Base-by-base conservation (phyloP, 1,140 invertebrate species). In the roundworm (Caenorhabditis elegans) region DNA sequence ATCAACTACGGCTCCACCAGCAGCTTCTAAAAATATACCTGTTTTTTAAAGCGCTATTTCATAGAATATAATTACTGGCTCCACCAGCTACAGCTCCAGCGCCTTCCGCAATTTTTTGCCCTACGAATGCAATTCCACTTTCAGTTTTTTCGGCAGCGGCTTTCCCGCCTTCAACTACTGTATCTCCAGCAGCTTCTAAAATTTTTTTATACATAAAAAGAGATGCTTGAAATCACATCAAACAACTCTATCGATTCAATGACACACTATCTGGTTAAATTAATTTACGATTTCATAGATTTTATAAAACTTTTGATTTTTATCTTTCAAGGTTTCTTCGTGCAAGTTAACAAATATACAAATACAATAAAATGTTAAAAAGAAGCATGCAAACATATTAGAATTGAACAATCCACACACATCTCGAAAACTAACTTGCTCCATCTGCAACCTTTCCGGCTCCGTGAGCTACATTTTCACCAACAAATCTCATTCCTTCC, bases 171-270 rank as follows among this genome's bases (percentile, higher is more conserved):
- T 79, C 51, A 19, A 31, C 60, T 28, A 80, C 60, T 17, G 79
- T 75, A 24, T 80, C 46, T 76, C 80, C 80, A 36, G 49, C 80
- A 10, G 31, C 26, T n/a, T 81, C 60, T 70, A 24, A 2, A 70
- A 70, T 43, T 43, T 43, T 43, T 43, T 5, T 43, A n/a, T n/a
- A n/a, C n/a, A n/a, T n/a, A n/a, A n/a, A n/a, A n/a, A n/a, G n/a
- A n/a, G n/a, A n/a, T n/a, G n/a, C n/a, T n/a, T n/a, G n/a, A n/a
- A n/a, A n/a, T n/a, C n/a, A n/a, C n/a, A n/a, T n/a, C n/a, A n/a
- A n/a, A n/a, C n/a, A n/a, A n/a, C n/a, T n/a, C n/a, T n/a, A n/a
- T n/a, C n/a, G n/a, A n/a, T n/a, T n/a, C n/a, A n/a, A n/a, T n/a
- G n/a, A n/a, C n/a, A n/a, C n/a, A n/a, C n/a, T n/a, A n/a, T n/a